Base-by-base conservation (phyloP, 2,888 invertebrate genomes). In the Parnassius glacialis region DNA sequence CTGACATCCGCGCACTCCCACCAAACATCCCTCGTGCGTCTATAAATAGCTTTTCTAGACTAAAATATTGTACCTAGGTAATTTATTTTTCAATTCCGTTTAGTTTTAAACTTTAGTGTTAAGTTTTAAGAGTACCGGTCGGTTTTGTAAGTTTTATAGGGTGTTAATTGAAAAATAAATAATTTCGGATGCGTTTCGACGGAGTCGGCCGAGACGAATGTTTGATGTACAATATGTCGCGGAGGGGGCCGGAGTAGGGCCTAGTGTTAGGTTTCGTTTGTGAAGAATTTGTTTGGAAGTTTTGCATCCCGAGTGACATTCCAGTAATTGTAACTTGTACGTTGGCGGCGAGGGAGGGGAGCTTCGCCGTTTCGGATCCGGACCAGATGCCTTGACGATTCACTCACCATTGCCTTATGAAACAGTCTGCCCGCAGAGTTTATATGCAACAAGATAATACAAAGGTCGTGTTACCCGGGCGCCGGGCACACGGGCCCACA, bases 41-140 rank as follows among this genome's bases (percentile, higher is more conserved):
- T 90, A 90, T 90, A 90, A 84, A 89, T 90, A 90, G 86, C 89
- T 89, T 86, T 82, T 79, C 50, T 90, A 90, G 89, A 88, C 85
- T 89, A 87, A 90, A 86, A 89, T 84, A 90, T 90, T 91, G 90
- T 92, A 92, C 91, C 92, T 92, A 92, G 92, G 89, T 92, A 92
- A 92, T 92, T 92, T 92, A 92, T 92, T 92, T 89, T 91, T 89
- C 85, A 92, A 92, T 92, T 92, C 92, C 92, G 92, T 84, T 92
- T 92, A 91, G 90, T 91, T 90, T 89, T 90, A 90, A 90, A 62
- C 11, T 82, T 87, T 92, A 92, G 91, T 69, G 68, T 82, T 90
- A 92, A 90, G 90, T 90, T 90, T 70, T 87, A 87, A 84, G 80
- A 82, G 74, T 88, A 90, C 87, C 90, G 87, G 81, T 85, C 85